phyloP scores from a whole-genome alignment of 2,797 vertebrate species.

The Spinibarbus caldwelli region DNA sequence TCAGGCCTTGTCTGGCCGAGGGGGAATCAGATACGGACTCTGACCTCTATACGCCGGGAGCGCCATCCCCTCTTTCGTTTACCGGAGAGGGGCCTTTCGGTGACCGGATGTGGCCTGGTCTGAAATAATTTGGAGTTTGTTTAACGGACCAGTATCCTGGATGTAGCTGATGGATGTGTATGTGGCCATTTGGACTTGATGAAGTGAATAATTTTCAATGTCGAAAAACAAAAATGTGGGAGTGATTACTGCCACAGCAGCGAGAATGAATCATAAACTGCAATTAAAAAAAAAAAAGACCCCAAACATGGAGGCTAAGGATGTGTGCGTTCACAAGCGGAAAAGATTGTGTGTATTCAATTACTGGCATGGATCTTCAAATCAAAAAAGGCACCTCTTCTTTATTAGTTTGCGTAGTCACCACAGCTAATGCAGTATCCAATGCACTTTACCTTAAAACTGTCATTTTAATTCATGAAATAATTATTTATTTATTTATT shows the following conservation, averaged over 20 bases:
- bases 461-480: conserved; percentile 33
- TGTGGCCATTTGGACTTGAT: background rate
- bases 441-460: conserved; percentile 45
- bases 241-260: background rate
- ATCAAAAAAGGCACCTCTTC: conserved; percentile 32
- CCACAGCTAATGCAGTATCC: conserved; percentile 42
- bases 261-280: background rate
- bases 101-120: conserved; percentile 87
- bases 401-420: conserved; percentile 44
- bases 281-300: background rate
- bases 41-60: conserved; percentile 84
- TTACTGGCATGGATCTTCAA: conserved; percentile 47
- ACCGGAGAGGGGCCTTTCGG: conserved; percentile 85
- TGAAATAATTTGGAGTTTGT: conserved; percentile 72
- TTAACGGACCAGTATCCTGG: background rate
- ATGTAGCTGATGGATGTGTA: conserved; percentile 25
- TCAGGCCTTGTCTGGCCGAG: conserved; percentile 94
- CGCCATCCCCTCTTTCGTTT: conserved; percentile 90
- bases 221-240: background rate
- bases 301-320: conserved; percentile 7
- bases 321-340: conserved; percentile 17
- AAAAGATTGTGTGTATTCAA: conserved; percentile 31
- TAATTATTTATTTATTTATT: conserved; percentile 14
- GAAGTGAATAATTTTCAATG: background rate
- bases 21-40: conserved; percentile 99